Percentiles rank a stretch among this genome's conserved stretches.
phyloP scores from a whole-genome alignment of 1,140 invertebrate genomes.

The Coboldia fuscipes region DNA sequence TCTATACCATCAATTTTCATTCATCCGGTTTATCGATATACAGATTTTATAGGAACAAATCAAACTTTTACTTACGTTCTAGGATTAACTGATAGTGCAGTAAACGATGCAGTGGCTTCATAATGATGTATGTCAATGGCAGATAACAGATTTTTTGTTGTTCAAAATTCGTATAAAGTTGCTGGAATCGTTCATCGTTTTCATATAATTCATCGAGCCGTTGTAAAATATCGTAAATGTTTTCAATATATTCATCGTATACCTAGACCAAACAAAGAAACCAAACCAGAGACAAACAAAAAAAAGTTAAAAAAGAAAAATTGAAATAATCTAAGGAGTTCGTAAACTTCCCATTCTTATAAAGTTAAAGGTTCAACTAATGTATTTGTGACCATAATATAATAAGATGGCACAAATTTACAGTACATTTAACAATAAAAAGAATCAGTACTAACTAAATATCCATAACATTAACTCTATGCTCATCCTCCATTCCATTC shows the following conservation, averaged over 20 bases:
- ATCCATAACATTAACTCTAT: too few relatives aligned
- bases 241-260: constrained; percentile 63
- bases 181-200: constrained; percentile 50
- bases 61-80: constrained; percentile 39
- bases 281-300: not conserved
- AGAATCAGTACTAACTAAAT: too few relatives aligned
- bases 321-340: too few relatives aligned
- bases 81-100: constrained; percentile 70
- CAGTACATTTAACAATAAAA: too few relatives aligned
- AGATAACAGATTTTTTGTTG: constrained; percentile 67
- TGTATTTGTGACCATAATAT: too few relatives aligned
- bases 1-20: too few relatives aligned
- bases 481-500: not conserved
- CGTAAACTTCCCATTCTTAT: too few relatives aligned
- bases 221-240: constrained; percentile 49
- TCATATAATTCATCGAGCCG: constrained; percentile 51
- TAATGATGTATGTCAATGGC: constrained; percentile 64
- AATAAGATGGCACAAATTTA: too few relatives aligned
- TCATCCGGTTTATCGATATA: not conserved
- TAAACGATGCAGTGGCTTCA: constrained; percentile 75
- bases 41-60: not conserved
- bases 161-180: constrained; percentile 67
- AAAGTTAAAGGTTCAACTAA: too few relatives aligned
- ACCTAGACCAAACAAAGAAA: constrained; percentile 28
- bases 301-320: too few relatives aligned